Evolutionary conservation across 2,888 invertebrate species (phyloP), one percentile per base, ranked within the genome.

Genomic region (Diaprepes abbreviatus): DNA sequence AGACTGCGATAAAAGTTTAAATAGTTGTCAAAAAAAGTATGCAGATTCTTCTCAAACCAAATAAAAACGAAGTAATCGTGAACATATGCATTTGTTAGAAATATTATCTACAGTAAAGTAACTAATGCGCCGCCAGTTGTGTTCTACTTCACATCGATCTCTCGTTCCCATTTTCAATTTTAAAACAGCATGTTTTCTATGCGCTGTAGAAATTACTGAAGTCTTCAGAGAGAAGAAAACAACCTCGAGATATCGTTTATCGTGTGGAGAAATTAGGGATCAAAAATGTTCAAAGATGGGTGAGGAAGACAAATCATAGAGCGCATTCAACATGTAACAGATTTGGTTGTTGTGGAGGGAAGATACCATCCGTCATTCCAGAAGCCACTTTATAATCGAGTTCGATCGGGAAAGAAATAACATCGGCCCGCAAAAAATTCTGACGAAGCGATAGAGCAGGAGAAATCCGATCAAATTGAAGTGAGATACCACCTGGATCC

Each of bases 361-460:
- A 6, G 57, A 6, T 57, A 57, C 17, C 57, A 57, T 21, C 6
- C 9, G 10, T 19, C 36, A 24, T 54, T 31, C 40, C 24, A n/a
- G 19, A 65, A 52, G 17, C 6, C 2, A 31, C 17, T 52, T 1
- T 52, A 48, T 35, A 43, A 63, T 52, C 55, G 55, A 33, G 38
- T 57, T 3, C n/a, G 9, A 16, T 50, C 16, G 59, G 66, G 40
- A 21, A 4, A 62, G 21, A 62, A 71, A 66, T 66, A 54, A 66
- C 54, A 70, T 62, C 66, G 65, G 14, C 58, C 62, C 2, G 63
- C 70, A 21, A 43, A 70, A 38, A 73, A 73, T 35, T 63, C 74
- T 35, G 72, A 73, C 50, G 70, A 72, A 60, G 73, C 71, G 10
- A 75, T 73, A 72, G 67, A 76, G 1, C 59, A 72, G n/a, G 69